Conservation (phyloP, 2,113 vertebrate genomes). For the Pteropus alecto region DNA sequence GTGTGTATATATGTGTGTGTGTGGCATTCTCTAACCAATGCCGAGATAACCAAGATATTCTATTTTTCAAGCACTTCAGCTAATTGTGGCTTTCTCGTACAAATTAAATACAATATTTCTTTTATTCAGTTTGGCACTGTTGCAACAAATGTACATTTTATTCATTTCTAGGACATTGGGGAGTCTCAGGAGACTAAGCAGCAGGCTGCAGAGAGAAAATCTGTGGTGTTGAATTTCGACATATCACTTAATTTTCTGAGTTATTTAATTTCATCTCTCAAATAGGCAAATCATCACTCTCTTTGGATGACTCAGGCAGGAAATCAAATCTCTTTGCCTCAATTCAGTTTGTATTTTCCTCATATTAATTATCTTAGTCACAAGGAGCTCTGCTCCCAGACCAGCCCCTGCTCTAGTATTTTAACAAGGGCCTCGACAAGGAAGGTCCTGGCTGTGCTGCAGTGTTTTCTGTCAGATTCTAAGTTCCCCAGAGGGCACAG, state of each 20-base stretch:
- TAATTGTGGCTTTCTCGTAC: background rate
- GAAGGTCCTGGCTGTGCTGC: background rate
- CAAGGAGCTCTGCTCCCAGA: background rate
- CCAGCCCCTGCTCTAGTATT: background rate
- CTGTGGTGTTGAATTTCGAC: background rate
- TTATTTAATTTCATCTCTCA: constrained; percentile 42
- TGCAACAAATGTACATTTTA: background rate
- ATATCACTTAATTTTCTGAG: constrained; percentile 30
- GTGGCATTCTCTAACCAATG: background rate
- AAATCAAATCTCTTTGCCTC: constrained; percentile 49
- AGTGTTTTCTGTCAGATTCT: background rate
- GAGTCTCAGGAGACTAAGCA: background rate
- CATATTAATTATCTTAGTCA: background rate
- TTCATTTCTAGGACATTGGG: background rate
- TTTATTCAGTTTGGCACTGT: background rate
- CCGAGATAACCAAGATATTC: background rate
- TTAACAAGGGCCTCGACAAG: background rate
- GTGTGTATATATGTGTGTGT: no score
- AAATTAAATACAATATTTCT: background rate
- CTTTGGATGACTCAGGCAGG: constrained; percentile 6
- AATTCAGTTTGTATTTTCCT: constrained; percentile 33
- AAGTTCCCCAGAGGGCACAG: background rate
- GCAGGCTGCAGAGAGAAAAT: background rate
- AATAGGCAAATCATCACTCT: constrained; percentile 29
- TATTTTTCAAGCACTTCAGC: background rate